Percentiles rank a stretch among this genome's conserved stretches.
Conservation (phyloP, 2,797 vertebrate species). For the Falco biarmicus region DNA sequence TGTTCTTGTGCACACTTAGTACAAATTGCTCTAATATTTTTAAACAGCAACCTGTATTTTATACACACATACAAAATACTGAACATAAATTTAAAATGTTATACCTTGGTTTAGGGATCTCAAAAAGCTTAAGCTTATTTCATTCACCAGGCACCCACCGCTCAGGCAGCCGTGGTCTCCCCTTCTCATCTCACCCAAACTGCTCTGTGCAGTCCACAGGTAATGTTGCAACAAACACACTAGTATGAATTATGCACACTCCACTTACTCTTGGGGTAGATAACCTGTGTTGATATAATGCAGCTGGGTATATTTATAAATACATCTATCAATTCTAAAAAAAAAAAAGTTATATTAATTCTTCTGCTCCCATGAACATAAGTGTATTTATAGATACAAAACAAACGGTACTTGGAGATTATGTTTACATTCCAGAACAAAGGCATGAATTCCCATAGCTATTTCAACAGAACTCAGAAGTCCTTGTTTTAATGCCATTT, state of each 20-base stretch:
- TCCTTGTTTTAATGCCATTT: not conserved
- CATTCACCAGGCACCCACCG: not conserved
- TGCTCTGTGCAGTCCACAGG: not conserved
- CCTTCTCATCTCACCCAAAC: not conserved
- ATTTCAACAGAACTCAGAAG: not conserved
- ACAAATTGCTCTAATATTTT: not conserved
- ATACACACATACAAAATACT: not conserved
- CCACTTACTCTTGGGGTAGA: not conserved
- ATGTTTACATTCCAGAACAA: not conserved
- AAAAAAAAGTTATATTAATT: not conserved
- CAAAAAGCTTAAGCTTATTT: not conserved
- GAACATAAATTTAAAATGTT: not conserved
- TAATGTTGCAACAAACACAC: not conserved
- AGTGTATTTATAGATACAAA: not conserved
- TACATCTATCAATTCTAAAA: rapidly evolving
- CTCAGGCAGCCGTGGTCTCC: not conserved
- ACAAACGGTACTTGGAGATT: not conserved
- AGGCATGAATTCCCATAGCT: not conserved
- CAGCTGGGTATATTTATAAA: not conserved
- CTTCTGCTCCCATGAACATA: not conserved
- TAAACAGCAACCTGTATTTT: not conserved
- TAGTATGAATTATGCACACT: not conserved
- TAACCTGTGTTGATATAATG: not conserved
- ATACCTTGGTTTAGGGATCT: not conserved
- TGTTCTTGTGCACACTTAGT: not conserved